These are phyloP conservation scores for Prietella phreatophila DNA, from an alignment of 2,113 vertebrate species.

Conservation along the genomic window DNA sequence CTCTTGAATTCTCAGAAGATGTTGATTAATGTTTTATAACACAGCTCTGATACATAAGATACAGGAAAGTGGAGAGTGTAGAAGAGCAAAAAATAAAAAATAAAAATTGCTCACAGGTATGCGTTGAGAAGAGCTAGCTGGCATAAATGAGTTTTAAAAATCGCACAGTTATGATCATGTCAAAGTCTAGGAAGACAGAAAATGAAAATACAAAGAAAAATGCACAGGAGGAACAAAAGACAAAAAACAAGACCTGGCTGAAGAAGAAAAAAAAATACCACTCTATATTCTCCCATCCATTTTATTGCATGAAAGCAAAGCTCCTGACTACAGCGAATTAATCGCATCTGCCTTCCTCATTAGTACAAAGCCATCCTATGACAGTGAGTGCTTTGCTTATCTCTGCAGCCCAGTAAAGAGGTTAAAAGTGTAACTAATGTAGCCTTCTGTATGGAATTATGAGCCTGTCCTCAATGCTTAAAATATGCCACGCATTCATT, in stretches of 20 bases:
- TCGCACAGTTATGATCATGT: not conserved
- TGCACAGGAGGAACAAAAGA: not conserved
- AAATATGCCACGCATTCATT: constrained; percentile 13
- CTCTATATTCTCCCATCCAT: not conserved
- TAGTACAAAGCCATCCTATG: constrained; percentile 34
- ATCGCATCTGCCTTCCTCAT: constrained; percentile 26
- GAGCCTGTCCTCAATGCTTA: constrained; percentile 32
- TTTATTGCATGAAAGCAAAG: not conserved
- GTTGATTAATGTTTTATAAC: not conserved
- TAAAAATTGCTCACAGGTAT: no score
- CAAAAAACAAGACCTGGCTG: not conserved
- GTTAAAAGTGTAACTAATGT: constrained; percentile 44
- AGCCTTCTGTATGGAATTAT: constrained; percentile 22
- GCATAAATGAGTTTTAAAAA: constrained; percentile 4
- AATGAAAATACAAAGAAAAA: not conserved
- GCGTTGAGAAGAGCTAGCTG: not conserved
- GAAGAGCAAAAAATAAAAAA: no score
- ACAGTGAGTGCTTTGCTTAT: constrained; percentile 41
- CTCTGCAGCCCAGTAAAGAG: constrained; percentile 35
- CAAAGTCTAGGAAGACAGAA: not conserved
- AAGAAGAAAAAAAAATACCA: not conserved
- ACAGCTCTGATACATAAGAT: not conserved
- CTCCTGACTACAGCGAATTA: not conserved
- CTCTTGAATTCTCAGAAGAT: not conserved
- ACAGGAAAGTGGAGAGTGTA: not conserved